Evolutionary conservation across 2,888 invertebrate genomes (phyloP).

Genomic region (Dioctria linearis): DNA sequence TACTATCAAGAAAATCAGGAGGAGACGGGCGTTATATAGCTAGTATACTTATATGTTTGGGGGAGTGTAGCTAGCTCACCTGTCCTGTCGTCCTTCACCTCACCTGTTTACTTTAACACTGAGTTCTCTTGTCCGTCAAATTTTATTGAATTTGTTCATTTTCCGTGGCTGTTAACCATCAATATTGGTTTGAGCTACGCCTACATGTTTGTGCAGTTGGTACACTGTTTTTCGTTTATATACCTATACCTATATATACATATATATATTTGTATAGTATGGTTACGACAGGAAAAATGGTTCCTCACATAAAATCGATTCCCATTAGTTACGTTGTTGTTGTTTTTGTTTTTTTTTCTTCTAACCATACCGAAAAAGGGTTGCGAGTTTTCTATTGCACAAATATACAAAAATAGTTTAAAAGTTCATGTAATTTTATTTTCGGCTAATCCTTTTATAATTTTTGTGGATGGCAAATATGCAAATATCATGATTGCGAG

Average conservation of each 20-base stretch:
- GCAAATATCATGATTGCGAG: too few species aligned
- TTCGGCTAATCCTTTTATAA: too few species aligned
- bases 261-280: neutral
- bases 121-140: slow-evolving; percentile 20
- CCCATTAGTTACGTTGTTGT: slow-evolving; percentile 15
- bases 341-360: too few species aligned
- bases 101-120: neutral
- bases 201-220: neutral
- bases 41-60: too few species aligned
- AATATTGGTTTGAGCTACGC: neutral
- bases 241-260: neutral
- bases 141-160: slow-evolving; percentile 36
- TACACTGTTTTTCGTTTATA: neutral
- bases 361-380: too few species aligned
- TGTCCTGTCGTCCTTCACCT: neutral
- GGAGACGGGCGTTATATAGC: too few species aligned
- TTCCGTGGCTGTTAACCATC: neutral
- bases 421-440: too few species aligned
- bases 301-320: slow-evolving; percentile 47
- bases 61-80: neutral
- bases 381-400: too few species aligned
- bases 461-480: too few species aligned
- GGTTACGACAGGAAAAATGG: slow-evolving; percentile 8
- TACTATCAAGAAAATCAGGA: neutral
- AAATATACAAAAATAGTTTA: too few species aligned